A percentile compares a stretch with the other conserved stretches of the same genome.
phyloP scores from a whole-genome alignment of 2,888 invertebrate genomes.

The Zygogramma bicolorata region DNA sequence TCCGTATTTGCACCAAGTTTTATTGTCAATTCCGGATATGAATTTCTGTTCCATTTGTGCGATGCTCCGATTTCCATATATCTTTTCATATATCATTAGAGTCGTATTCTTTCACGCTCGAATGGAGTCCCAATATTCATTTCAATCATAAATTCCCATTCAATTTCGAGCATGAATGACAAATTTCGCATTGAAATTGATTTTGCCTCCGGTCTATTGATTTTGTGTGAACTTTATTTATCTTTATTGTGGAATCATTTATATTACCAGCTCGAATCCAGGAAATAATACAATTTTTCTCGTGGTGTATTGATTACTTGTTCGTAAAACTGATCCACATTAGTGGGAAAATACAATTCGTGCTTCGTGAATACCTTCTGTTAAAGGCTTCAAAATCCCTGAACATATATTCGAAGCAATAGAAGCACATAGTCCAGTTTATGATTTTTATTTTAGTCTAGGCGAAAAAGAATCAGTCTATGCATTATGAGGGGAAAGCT shows the following conservation, averaged over 20 bases:
- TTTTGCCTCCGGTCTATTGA: conserved; percentile 65
- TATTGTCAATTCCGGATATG: not conserved
- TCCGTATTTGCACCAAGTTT: not conserved
- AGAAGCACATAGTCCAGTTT: no score
- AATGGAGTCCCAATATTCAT: conserved; percentile 62
- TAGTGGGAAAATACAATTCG: no score
- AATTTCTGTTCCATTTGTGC: conserved; percentile 18
- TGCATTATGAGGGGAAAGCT: no score
- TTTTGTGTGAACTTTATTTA: conserved; percentile 59
- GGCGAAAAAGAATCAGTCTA: no score
- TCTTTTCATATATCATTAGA: conserved; percentile 61
- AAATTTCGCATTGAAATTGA: conserved; percentile 68
- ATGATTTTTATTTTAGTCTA: no score
- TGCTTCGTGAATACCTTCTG: no score
- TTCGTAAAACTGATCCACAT: not conserved
- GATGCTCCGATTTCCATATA: conserved; percentile 38
- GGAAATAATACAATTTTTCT: conserved; percentile 27
- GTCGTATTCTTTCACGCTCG: conserved; percentile 63
- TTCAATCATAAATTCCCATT: conserved; percentile 67
- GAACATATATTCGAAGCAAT: no score
- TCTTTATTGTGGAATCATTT: conserved; percentile 51
- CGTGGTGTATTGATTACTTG: conserved; percentile 11
- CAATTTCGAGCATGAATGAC: conserved; percentile 67
- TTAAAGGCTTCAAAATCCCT: no score
- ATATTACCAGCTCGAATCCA: conserved; percentile 40